These are phyloP conservation scores for Metellina segmentata DNA, from an alignment of 2,888 invertebrate species.

Conservation along the genomic window DNA sequence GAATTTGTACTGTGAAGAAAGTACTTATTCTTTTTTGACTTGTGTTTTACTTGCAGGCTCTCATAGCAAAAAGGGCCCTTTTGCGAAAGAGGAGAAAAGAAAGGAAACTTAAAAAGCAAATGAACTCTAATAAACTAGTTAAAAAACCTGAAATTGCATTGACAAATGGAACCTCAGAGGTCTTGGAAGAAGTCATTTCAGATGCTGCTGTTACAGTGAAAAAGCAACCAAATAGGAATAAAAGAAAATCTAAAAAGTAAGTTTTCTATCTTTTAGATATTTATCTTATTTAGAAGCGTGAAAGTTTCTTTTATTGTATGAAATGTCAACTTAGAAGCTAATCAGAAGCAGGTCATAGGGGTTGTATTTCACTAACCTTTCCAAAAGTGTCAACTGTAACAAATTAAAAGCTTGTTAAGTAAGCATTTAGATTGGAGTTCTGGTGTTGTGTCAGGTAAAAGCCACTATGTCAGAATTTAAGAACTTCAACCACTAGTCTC, in stretches of 20 bases:
- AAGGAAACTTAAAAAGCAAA: not conserved
- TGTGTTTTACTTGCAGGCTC: not conserved
- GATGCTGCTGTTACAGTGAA: not conserved
- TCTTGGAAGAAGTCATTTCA: not conserved
- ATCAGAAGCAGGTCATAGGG: no score
- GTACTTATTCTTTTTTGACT: no score
- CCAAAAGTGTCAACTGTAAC: no score
- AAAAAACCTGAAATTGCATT: not conserved
- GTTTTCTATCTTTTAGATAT: not conserved
- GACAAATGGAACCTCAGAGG: not conserved
- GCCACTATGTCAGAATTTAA: no score
- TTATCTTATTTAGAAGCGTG: no score
- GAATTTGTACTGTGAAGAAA: not conserved
- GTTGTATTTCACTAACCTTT: no score
- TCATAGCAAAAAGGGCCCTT: not conserved
- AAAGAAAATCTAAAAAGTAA: not conserved
- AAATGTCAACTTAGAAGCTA: no score
- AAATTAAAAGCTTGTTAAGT: no score
- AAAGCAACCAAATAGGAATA: not conserved
- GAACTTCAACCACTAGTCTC: no score
- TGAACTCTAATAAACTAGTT: not conserved
- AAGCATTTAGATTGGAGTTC: no score
- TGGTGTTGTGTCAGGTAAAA: no score
- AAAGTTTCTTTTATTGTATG: no score
- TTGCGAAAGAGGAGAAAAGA: slow-evolving; percentile 4